Evolutionary conservation across 2,888 invertebrate genomes (phyloP).

Genomic region (Dasysyrphus albostriatus): DNA sequence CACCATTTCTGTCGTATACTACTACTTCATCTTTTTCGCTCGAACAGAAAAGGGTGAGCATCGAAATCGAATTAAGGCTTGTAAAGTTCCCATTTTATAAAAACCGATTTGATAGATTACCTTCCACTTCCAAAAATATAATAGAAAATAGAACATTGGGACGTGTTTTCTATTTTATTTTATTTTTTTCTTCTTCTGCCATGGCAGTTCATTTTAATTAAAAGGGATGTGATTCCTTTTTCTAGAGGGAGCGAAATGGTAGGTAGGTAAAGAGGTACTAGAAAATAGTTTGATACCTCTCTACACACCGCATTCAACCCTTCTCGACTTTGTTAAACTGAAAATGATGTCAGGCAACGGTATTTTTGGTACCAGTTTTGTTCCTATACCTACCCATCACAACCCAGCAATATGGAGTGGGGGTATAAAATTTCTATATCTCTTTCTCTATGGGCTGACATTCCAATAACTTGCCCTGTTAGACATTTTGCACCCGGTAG

Average conservation of each 20-base stretch:
- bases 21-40: constrained; percentile 57
- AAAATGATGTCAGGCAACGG: constrained; percentile 58
- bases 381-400: background rate
- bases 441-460: constrained; percentile 31
- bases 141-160: constrained; percentile 16
- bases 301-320: constrained; percentile 20
- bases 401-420: constrained; percentile 1
- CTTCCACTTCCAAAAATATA: constrained; percentile 23
- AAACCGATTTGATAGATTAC: constrained; percentile 68
- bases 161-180: constrained; percentile 33
- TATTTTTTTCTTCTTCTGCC: background rate
- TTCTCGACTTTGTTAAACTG: constrained; percentile 43
- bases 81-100: constrained; percentile 68
- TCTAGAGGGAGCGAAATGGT: background rate
- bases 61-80: constrained; percentile 72
- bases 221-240: constrained; percentile 44
- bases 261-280: background rate
- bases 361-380: constrained; percentile 55
- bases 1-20: background rate
- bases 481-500: constrained; percentile 69
- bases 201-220: constrained; percentile 70
- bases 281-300: constrained; percentile 1
- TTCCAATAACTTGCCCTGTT: constrained; percentile 71
- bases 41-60: constrained; percentile 62
- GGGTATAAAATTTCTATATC: constrained; percentile 6